Conservation (phyloP, 2,113 vertebrate genomes). For the Myiopsitta monachus region DNA sequence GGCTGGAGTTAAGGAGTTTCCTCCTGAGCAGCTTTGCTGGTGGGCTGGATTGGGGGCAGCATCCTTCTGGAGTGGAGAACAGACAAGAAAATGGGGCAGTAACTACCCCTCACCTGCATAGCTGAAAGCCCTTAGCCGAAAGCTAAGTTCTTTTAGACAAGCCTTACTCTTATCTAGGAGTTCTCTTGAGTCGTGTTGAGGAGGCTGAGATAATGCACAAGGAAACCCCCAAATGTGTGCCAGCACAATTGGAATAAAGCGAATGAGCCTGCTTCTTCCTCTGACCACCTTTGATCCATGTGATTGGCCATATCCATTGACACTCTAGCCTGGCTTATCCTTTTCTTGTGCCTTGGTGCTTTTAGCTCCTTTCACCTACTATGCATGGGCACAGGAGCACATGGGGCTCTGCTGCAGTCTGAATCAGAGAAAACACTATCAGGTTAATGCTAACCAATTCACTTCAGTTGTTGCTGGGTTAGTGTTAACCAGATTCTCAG, state of each 20-base stretch:
- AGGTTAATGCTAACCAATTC: neutral
- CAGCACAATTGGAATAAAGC: neutral
- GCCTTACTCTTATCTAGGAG: neutral
- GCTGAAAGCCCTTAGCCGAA: neutral
- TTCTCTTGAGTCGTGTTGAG: neutral
- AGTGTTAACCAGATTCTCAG: neutral
- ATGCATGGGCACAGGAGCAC: neutral
- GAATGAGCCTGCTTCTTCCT: neutral
- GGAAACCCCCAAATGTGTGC: neutral
- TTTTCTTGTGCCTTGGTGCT: neutral
- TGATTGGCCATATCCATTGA: neutral
- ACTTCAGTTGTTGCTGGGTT: neutral
- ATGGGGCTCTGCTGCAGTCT: neutral
- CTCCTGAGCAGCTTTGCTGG: neutral
- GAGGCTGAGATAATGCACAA: neutral
- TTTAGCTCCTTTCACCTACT: neutral
- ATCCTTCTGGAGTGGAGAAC: neutral
- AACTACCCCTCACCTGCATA: neutral
- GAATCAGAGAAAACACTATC: neutral
- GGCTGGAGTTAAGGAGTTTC: neutral
- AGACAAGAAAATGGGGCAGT: neutral
- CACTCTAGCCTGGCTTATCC: neutral
- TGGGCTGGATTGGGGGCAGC: neutral
- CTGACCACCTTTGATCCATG: fast-evolving
- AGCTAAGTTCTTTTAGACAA: neutral